phyloP scores from a whole-genome alignment of 2,113 vertebrate species.

The Dipodomys merriami region DNA sequence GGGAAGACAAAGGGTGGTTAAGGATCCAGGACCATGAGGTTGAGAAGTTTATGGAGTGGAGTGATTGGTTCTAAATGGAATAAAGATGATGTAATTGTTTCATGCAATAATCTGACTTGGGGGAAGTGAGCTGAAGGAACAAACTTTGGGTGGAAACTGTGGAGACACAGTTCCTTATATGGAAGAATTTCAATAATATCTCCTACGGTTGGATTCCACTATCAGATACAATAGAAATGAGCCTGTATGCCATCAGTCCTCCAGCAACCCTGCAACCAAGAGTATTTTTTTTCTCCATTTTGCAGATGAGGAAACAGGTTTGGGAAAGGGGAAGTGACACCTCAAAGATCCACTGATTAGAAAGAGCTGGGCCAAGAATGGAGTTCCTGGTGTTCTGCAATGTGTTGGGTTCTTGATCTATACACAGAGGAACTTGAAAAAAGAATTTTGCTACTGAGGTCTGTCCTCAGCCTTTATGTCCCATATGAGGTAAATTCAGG shows the following conservation, averaged over 20 bases:
- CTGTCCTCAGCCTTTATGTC: no score
- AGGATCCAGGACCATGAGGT: neutral
- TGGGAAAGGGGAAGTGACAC: neutral
- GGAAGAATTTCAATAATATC: neutral
- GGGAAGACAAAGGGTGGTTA: neutral
- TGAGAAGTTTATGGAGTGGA: neutral
- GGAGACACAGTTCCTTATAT: neutral
- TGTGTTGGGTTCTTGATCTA: neutral
- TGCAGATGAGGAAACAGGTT: conserved; percentile 1
- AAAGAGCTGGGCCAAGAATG: neutral
- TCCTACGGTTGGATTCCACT: neutral
- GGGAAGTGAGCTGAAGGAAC: neutral
- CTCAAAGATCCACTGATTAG: neutral
- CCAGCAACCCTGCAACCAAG: neutral
- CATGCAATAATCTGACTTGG: neutral
- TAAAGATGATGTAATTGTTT: neutral
- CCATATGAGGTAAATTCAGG: no score
- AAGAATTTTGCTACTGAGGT: neutral
- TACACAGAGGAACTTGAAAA: neutral
- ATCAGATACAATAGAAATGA: accelerated
- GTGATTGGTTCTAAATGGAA: neutral
- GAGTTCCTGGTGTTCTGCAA: neutral
- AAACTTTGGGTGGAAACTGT: neutral
- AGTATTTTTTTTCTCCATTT: neutral
- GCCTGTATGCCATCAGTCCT: neutral